phyloP scores from a whole-genome alignment of 1,140 invertebrate genomes.

The Akabosia matsudoensis region DNA sequence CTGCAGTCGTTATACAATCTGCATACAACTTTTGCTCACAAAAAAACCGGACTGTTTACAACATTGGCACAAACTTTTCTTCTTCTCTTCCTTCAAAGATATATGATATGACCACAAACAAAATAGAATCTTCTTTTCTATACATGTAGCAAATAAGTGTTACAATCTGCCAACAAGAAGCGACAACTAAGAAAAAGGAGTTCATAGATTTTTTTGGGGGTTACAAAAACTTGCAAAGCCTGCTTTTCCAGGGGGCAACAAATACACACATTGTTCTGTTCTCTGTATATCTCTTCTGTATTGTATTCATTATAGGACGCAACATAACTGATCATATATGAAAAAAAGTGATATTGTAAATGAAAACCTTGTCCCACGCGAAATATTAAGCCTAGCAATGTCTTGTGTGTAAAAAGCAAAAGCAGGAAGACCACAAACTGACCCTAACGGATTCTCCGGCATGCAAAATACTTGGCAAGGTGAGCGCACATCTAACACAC shows the following conservation, averaged over 20 bases:
- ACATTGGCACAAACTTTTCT: too few species aligned
- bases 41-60: too few species aligned
- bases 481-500: neutral
- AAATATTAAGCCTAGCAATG: too few species aligned
- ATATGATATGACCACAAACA: too few species aligned
- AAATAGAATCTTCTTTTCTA: too few species aligned
- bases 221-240: conserved; percentile 30
- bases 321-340: neutral
- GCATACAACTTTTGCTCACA: too few species aligned
- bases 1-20: too few species aligned
- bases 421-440: conserved; percentile 35
- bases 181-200: neutral
- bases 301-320: neutral
- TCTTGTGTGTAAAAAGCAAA: too few species aligned
- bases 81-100: too few species aligned
- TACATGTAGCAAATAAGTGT: neutral
- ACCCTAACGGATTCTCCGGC: conserved; percentile 41
- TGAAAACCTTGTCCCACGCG: too few species aligned
- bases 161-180: neutral
- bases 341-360: too few species aligned
- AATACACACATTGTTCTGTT: conserved; percentile 22
- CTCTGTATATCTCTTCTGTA: neutral
- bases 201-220: neutral
- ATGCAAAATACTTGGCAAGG: conserved; percentile 12
- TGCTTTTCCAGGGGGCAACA: conserved; percentile 47